Evolutionary conservation across 1,140 invertebrate genomes (phyloP).

Genomic region (Drosophila melanica): DNA sequence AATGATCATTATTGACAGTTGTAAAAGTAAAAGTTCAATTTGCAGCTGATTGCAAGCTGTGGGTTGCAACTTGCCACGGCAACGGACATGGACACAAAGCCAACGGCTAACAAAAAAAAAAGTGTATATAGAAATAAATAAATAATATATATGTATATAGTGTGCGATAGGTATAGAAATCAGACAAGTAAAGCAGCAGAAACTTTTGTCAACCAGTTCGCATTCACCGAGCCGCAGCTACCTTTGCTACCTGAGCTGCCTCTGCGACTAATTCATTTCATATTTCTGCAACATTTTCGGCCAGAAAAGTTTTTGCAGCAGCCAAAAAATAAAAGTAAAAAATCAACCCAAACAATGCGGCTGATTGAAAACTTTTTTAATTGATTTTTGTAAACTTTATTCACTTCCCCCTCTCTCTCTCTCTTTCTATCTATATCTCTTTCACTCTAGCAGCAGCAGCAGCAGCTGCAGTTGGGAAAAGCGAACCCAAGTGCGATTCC

Average conservation of each 20-base stretch:
- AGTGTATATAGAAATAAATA: neutral
- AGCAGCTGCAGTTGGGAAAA: slow-evolving; percentile 7
- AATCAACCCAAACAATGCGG: slow-evolving; percentile 70
- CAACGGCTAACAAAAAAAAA: slow-evolving; percentile 12
- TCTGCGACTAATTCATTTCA: slow-evolving; percentile 75
- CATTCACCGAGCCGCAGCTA: neutral
- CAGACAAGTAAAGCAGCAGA: slow-evolving; percentile 62
- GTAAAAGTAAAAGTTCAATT: slow-evolving; percentile 70
- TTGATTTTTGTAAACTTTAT: slow-evolving; percentile 79
- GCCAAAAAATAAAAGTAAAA: slow-evolving; percentile 41
- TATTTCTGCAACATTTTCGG: slow-evolving; percentile 74
- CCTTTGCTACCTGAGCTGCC: slow-evolving; percentile 52
- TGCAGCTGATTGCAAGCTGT: slow-evolving; percentile 39
- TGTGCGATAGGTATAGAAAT: slow-evolving; percentile 56
- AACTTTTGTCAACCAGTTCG: slow-evolving; percentile 64
- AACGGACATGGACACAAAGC: slow-evolving; percentile 9
- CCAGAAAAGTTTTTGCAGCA: slow-evolving; percentile 52
- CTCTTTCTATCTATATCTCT: neutral
- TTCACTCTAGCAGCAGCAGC: slow-evolving; percentile 10
- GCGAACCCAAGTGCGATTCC: slow-evolving; percentile 6
- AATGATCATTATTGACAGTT: slow-evolving; percentile 62
- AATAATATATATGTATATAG: slow-evolving; percentile 4
- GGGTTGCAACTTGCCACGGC: slow-evolving; percentile 25
- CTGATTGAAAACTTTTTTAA: slow-evolving; percentile 83
- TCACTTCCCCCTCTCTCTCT: slow-evolving; percentile 32